Base-by-base conservation (phyloP, 2,888 invertebrate genomes). In the Mongoloraphidia duomilia region DNA sequence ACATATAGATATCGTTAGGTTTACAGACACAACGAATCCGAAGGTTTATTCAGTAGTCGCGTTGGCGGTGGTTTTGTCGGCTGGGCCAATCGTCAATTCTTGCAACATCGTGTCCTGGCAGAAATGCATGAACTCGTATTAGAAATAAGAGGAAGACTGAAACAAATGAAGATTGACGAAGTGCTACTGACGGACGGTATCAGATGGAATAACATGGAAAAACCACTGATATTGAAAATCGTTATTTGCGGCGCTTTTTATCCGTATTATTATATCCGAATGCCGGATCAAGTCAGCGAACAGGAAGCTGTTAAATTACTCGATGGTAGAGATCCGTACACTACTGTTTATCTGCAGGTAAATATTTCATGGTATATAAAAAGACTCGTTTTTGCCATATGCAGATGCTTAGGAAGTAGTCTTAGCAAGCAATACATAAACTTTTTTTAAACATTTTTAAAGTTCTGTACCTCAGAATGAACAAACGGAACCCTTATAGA, bases 171-270 rank as follows among this genome's bases (percentile, higher is more conserved):
- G 46, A 79, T 91, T 41, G 73, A 71, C 41, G 68, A 73, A 40
- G 52, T 57, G n/a, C 6, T 26, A 26, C 26, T 26, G 26, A 63
- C 67, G n/a, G 65, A 64, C 44, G 64, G 68, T 33, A 60, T 65
- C 3, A 55, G 53, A 52, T 71, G 74, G 67, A 63, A 60, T 34
- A 63, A 69, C 13, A 62, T 66, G 1, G 77, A 83, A 56, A 74
- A 73, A 46, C 68, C 75, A 0, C 67, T 82, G 0, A 65, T 84
- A n/a, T 63, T 85, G 0, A 86, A 85, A 68, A 64, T 88, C 38
- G 73, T 84, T n/a, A 69, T 89, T 36, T 82, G 84, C 50, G 91
- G 88, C 2, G 93, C 94, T 2, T 93, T 93, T 66, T 96, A 93
- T 69, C 96, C 96, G 0, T 83, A 94, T 65, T 95, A 87, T 66